Base-by-base conservation (phyloP, 2,888 invertebrate species). In the Apamea crenata region DNA sequence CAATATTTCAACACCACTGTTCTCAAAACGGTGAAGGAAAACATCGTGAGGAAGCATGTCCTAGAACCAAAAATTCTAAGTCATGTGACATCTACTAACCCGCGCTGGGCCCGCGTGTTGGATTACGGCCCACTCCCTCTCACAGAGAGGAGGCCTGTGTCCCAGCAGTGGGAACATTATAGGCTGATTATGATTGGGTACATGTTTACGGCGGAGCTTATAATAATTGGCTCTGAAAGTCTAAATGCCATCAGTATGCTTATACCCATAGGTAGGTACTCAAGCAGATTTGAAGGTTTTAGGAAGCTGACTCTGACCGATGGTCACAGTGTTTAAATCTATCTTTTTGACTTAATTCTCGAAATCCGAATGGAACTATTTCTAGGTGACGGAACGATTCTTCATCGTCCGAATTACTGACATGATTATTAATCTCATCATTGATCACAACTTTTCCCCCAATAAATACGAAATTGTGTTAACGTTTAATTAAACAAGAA, bases 401-500 rank as follows among this genome's bases (percentile, higher is more conserved):
- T 14, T 65, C 40, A 14, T 29, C 40, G 40, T 40, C 40, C 40
- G n/a, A 76, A 65, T n/a, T 14, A 56, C 25, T 50, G 36, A 66
- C 36, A 66, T 25, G 21, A 70, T 8, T 50, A 40, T 68, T 40
- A 56, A 70, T 50, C 32, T 66, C 21, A 81, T 53, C 8, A 56
- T 68, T 61, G 18, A 67, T 61, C 32, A 10, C 25, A 70, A 75
- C 25, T 25, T 81, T 59, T 50, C 32, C 40, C 16, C 25, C 25
- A 32, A 50, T 59, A 47, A 59, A 68, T 50, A 61, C 32, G 16
- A 76, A 76, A 68, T 74, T 32, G 70, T 68, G 69, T 75, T 79
- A 67, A 73, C 67, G 47, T 78, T 80, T 75, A 78, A 85, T 79
- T 67, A 70, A 63, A 66, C 67, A 50, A 47, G 12, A 47, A 29